Base-by-base conservation (phyloP, 1,140 invertebrate species). In the Leptinotarsa undecemlineata region DNA sequence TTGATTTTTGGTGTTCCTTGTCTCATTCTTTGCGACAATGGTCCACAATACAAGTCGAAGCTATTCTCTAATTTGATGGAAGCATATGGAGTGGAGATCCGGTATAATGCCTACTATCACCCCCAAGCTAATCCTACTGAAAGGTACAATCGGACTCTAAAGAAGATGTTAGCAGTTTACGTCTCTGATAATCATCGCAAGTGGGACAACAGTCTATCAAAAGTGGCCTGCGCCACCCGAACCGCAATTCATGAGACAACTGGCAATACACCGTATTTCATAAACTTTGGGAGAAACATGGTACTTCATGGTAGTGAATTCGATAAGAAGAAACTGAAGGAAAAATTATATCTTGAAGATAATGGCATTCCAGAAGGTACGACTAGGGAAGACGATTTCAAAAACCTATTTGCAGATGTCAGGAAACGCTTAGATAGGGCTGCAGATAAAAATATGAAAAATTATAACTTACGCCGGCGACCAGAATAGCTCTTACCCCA, bases 101-200 rank as follows among this genome's bases (percentile, higher is more conserved):
- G 57, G 26, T 80, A 72, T 26, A 80, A 76, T 57, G 70, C 74
- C 74, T 74, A 57, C 80, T 83, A 3, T 84, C 84, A 4, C 62
- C 48, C 1, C 81, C 80, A 17, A 72, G 69, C n/a, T 33, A 63
- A 48, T 82, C 83, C 33, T 76, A 83, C 67, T 63, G 69, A 33
- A 84, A 82, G 69, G 61, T 85, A 1, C 51, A 85, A 4, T 81
- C 85, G 2, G 21, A 78, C 79, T 4, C 48, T 85, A 15, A 83
- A 83, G 48, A 81, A 77, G 8, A 78, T 82, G 73, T 72, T 85
- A 23, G 23, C 75, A 6, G 26, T 74, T 5, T 85, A 82, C 74
- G 74, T 82, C 3, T 19, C 78, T 3, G 79, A 83, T 8, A 80
- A 81, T 72, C 83, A 85, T 63, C 63, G 76, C 2, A 73, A 72